These are phyloP conservation scores for Genyomyrus donnyi DNA, from an alignment of 2,113 vertebrate species.

Conservation along the genomic window DNA sequence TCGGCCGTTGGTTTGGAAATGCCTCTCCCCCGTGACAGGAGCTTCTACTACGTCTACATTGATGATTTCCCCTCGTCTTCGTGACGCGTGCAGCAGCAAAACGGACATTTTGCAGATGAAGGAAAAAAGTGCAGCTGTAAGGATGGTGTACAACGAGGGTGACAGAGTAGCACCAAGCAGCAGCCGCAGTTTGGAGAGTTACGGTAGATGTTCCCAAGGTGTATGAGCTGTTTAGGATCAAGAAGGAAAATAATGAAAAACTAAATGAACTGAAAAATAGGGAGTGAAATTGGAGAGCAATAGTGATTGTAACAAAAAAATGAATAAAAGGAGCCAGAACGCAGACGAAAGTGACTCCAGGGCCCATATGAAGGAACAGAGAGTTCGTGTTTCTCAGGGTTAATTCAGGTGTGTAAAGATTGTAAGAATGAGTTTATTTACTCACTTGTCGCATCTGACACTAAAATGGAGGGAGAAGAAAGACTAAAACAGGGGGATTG, in stretches of 20 bases:
- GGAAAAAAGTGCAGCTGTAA: neutral
- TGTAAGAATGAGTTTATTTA: neutral
- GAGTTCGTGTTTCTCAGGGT: neutral
- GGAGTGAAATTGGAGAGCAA: neutral
- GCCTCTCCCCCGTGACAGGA: neutral
- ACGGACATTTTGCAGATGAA: neutral
- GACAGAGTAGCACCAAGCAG: neutral
- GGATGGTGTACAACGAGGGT: neutral
- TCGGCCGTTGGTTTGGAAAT: neutral
- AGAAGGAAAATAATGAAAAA: neutral
- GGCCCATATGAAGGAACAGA: neutral
- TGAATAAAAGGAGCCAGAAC: neutral
- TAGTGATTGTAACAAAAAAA: neutral
- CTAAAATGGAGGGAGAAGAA: neutral
- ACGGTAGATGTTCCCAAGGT: neutral
- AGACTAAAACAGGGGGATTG: neutral
- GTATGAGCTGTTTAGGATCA: neutral
- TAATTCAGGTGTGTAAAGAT: neutral
- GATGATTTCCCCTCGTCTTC: neutral
- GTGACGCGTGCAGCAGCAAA: neutral
- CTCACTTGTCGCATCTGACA: neutral
- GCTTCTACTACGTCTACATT: neutral
- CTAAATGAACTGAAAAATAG: neutral
- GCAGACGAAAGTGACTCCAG: neutral
- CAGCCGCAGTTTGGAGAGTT: neutral